Base-by-base conservation (phyloP, 2,797 vertebrate species). In the Hyperoplus lanceolatus region DNA sequence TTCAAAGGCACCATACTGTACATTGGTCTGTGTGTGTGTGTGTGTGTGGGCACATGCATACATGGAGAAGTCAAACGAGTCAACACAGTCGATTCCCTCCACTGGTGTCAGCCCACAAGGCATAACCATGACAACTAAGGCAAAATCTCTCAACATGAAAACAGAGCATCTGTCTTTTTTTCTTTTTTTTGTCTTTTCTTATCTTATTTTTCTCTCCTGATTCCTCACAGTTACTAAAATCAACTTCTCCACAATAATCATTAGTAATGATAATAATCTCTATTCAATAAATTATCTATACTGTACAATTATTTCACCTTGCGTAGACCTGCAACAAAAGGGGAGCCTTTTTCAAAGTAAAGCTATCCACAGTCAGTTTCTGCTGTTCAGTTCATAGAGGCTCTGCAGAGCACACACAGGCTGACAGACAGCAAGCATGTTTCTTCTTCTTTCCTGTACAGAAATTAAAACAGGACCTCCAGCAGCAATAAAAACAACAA, bases 281-380 rank as follows among this genome's bases (percentile, higher is more conserved):
- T 95, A 93, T 96, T 95, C 93, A 96, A 96, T 96, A 96, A 96
- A 96, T 96, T 96, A 96, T 96, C 92, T 95, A 90, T 96, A 94
- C 94, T 93, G 90, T 94, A 94, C 94, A 93, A 93, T 94, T 94
- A 93, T 92, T 92, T 90, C 88, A 90, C 88, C 84, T 81, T 67
- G 84, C 90, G 56, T 90, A 91, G 87, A 90, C 86, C 82, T 90
- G 89, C 91, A 92, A 89, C 89, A 78, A 85, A 29, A 82, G 79
- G 75, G 84, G 86, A 81, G 88, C 70, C 80, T 84, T 87, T 79
- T 80, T 89, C 83, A 81, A 77, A 89, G 90, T 94, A 94, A 94
- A 94, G 87, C 89, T 88, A 86, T 88, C 72, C 78, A 79, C 75
- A 86, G 87, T 86, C 66, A 58, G 46, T 79, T 69, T 79, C 73